phyloP scores from a whole-genome alignment of 2,888 invertebrate genomes.

The Nymphalis polychloros region DNA sequence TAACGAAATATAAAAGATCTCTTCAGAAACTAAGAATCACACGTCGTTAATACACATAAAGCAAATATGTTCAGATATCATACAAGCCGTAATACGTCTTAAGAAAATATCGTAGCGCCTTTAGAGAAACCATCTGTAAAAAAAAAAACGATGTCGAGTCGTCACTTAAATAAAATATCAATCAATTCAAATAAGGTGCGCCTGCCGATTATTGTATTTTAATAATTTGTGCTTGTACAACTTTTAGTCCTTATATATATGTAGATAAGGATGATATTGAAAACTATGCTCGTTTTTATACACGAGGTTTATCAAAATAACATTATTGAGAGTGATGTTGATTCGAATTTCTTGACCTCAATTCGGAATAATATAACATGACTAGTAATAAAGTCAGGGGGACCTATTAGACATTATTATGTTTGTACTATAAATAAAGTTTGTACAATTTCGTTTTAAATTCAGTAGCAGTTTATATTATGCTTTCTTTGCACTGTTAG shows the following conservation, averaged over 20 bases:
- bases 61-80: slow-evolving; percentile 4
- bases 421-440: slow-evolving; percentile 31
- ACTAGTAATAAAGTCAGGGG: slow-evolving; percentile 38
- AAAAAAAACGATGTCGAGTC: slow-evolving; percentile 27
- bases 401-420: slow-evolving; percentile 30
- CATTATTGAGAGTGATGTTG: slow-evolving; percentile 41
- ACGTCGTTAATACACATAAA: not conserved
- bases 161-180: slow-evolving; percentile 40
- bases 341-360: slow-evolving; percentile 45
- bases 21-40: not conserved
- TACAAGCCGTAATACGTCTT: slow-evolving; percentile 6
- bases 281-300: slow-evolving; percentile 2
- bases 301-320: slow-evolving; percentile 38
- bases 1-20: not conserved
- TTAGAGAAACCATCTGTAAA: slow-evolving; percentile 12
- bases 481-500: not conserved
- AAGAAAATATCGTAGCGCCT: slow-evolving; percentile 23
- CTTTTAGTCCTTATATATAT: slow-evolving; percentile 17
- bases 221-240: slow-evolving; percentile 3
- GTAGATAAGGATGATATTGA: slow-evolving; percentile 20
- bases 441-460: slow-evolving; percentile 18
- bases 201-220: slow-evolving; percentile 22
- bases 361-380: slow-evolving; percentile 41
- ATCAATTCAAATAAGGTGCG: slow-evolving; percentile 35
- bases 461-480: slow-evolving; percentile 21